Evolutionary conservation across 1,140 invertebrate species (phyloP).

Genomic region (Nephila pilipes): DNA sequence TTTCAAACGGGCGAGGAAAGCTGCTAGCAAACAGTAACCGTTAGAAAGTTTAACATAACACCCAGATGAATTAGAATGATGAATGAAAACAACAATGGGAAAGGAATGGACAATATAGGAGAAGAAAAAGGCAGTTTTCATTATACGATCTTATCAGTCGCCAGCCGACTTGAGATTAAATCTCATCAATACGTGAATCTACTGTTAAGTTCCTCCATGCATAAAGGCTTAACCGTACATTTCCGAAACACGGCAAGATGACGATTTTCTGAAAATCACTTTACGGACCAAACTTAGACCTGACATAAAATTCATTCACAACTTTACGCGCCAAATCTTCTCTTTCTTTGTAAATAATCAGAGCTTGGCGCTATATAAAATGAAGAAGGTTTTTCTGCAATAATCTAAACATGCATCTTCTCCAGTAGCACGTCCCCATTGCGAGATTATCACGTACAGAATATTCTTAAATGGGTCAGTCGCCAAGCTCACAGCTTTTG

Average conservation of each 20-base stretch:
- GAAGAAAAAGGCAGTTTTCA: background rate
- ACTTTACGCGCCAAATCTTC: slow-evolving; percentile 14
- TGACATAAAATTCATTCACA: slow-evolving; percentile 11
- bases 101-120: background rate
- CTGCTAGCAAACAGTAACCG: background rate
- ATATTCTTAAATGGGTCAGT: slow-evolving; percentile 47
- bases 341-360: slow-evolving; percentile 60
- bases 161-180: background rate
- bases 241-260: slow-evolving; percentile 5
- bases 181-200: slow-evolving; percentile 31
- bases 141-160: background rate
- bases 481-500: slow-evolving; percentile 1
- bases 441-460: slow-evolving; percentile 24
- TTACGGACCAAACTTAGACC: background rate
- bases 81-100: background rate
- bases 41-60: background rate
- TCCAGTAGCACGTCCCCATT: background rate
- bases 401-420: background rate
- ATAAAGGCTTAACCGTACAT: slow-evolving; percentile 7
- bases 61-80: background rate
- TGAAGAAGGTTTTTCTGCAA: background rate
- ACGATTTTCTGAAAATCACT: background rate
- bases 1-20: too few species aligned
- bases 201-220: background rate
- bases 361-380: slow-evolving; percentile 52